Conservation (phyloP, 2,888 invertebrate species). For the Holacanthella duospinosa region DNA sequence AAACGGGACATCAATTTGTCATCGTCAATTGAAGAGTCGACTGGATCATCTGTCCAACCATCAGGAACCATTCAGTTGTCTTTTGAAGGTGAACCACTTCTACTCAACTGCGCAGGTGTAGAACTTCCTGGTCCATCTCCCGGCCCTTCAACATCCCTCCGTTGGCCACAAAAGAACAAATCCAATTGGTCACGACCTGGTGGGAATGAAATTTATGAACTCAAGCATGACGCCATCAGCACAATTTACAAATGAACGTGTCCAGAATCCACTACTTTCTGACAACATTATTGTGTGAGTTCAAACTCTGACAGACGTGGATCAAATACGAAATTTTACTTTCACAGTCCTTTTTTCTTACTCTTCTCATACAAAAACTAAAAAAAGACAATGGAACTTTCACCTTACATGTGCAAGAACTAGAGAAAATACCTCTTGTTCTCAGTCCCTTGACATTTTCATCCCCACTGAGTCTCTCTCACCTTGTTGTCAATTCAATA, state of each 20-base stretch:
- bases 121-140: slow-evolving; percentile 20
- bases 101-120: background rate
- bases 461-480: no score
- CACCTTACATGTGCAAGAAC: background rate
- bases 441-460: no score
- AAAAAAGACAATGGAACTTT: background rate
- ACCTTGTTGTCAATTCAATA: no score
- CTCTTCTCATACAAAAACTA: background rate
- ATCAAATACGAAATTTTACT: background rate
- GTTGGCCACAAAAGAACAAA: slow-evolving; percentile 17
- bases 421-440: no score
- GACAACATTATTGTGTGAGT: no score
- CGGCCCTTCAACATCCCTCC: slow-evolving; percentile 2
- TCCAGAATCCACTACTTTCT: background rate
- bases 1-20: slow-evolving; percentile 16
- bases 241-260: slow-evolving; percentile 44
- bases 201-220: slow-evolving; percentile 43
- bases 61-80: slow-evolving; percentile 21
- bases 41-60: slow-evolving; percentile 29
- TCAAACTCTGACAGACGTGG: background rate
- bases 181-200: slow-evolving; percentile 37
- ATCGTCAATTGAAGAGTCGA: slow-evolving; percentile 25
- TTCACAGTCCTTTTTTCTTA: background rate
- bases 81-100: slow-evolving; percentile 31
- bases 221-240: slow-evolving; percentile 44